Evolutionary conservation across 2,888 invertebrate genomes (phyloP).

Genomic region (Prosapia bicincta): DNA sequence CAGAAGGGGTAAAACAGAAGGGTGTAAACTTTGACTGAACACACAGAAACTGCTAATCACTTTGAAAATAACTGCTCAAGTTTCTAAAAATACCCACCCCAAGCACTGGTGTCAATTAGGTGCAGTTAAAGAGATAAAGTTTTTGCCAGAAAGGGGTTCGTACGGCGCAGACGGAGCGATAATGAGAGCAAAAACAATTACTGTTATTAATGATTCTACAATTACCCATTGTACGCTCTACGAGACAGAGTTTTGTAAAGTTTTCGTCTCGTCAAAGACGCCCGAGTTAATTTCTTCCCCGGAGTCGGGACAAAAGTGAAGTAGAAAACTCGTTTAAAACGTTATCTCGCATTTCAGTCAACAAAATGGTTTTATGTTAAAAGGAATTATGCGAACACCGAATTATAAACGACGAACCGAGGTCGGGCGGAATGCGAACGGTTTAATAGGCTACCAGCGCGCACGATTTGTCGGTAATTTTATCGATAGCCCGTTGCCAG

Average conservation of each 20-base stretch:
- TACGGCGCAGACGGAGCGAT: not conserved
- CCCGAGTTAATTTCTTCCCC: not conserved
- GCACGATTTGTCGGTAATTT: not conserved
- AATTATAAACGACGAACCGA: not conserved
- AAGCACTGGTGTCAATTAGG: not conserved
- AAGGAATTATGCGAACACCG: not conserved
- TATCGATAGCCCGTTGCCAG: not conserved
- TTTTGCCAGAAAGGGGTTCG: not conserved
- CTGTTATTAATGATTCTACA: slow-evolving; percentile 26
- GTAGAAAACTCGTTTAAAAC: not conserved
- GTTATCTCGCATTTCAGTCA: not conserved
- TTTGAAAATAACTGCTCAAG: not conserved
- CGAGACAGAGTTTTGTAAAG: not conserved
- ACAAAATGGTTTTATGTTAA: not conserved
- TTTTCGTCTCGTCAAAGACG: not conserved
- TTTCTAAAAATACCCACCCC: not conserved
- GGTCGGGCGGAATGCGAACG: not conserved
- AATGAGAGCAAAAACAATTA: slow-evolving; percentile 10
- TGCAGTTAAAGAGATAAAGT: not conserved
- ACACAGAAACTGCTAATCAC: not conserved
- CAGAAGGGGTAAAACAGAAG: not conserved
- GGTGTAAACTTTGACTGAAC: not conserved
- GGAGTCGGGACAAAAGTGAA: not conserved
- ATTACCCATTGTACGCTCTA: not conserved
- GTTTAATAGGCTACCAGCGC: not conserved